Base-by-base conservation (phyloP, 2,888 invertebrate species). In the Alviniconcha strummeri region DNA sequence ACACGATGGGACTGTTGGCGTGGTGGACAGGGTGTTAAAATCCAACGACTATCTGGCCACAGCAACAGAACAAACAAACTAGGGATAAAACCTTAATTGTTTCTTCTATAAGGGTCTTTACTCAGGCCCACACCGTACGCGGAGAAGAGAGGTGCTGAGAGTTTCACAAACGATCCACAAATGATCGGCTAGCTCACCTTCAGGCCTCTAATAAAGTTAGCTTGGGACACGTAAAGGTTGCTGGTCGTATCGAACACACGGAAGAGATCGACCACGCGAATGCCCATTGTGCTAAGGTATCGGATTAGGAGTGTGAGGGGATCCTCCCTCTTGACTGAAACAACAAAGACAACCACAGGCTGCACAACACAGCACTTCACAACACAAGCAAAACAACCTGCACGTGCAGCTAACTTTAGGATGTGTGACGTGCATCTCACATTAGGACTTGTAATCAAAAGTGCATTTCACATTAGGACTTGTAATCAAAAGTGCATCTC, bases 231-330 rank as follows among this genome's bases (percentile, higher is more conserved):
- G 79, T 85, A 84, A n/a, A 91, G 89, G 55, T 89, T 89, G 82
- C 90, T 91, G 81, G 91, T 91, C 52, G 89, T 89, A 78, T 93
- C 92, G 85, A 92, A 91, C 86, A 90, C 90, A 17, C 92, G 88
- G 89, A 93, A 93, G 75, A 93, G 88, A 84, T 93, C 93, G 19
- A 93, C 89, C 9, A 92, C 91, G 17, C 93, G 89, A 78, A 93
- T 92, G 7, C 91, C 91, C 85, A 91, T 91, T 69, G 91, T 88
- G 54, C 89, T 89, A 60, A 93, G 88, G 86, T 90, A 93, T 74
- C 92, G 89, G 54, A 92, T 90, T 78, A 93, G 89, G 69, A 92
- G 84, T 7, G 91, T 89, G 57, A 93, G 86, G 0, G 93, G 93
- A 85, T 93, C 93, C 77, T 92, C 91, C 72, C 89, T 86, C 55